phyloP scores from a whole-genome alignment of 2,888 invertebrate species.

The Nemoura dubitans region DNA sequence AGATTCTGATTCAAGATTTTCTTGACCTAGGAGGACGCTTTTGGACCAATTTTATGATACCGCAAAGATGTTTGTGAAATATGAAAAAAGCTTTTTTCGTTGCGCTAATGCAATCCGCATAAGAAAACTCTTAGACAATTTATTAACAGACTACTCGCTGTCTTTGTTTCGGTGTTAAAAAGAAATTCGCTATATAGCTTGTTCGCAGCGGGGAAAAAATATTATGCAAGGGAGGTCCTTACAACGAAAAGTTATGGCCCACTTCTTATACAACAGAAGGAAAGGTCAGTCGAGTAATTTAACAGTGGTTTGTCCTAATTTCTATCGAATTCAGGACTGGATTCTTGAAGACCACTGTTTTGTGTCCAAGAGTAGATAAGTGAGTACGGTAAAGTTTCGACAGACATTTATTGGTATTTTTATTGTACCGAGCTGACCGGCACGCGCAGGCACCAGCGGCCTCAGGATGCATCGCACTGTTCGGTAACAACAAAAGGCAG shows the following conservation, averaged over 20 bases:
- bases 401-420: background rate
- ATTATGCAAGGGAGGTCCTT: background rate
- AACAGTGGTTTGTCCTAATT: background rate
- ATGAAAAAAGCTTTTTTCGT: background rate
- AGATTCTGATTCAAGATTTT: background rate
- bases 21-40: background rate
- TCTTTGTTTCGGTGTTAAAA: background rate
- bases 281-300: background rate
- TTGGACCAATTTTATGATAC: background rate
- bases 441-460: background rate
- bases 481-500: background rate
- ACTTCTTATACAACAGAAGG: background rate
- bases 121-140: too few relatives aligned
- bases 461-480: background rate
- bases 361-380: too few relatives aligned
- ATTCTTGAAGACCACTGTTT: background rate
- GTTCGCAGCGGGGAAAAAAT: background rate
- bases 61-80: background rate
- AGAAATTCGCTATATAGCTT: background rate
- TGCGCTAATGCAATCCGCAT: background rate
- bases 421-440: background rate
- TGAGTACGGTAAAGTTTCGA: background rate
- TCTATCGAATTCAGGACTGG: background rate
- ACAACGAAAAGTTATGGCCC: background rate
- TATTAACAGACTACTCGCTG: too few relatives aligned